phyloP scores from a whole-genome alignment of 1,140 invertebrate species.

The Neodiprion pinetum region DNA sequence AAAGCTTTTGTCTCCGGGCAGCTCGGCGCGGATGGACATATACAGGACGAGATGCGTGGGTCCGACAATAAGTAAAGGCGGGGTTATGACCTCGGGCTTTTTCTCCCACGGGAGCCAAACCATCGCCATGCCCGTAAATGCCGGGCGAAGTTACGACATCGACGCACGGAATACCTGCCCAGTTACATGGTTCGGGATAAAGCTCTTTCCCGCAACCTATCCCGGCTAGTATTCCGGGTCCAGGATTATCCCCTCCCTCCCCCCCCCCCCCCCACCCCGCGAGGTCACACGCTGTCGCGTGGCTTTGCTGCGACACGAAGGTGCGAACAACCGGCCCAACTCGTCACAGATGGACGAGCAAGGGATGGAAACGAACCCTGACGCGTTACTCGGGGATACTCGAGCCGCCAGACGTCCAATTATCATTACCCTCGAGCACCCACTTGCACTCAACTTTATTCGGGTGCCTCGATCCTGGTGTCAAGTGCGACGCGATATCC shows the following conservation, averaged over 20 bases:
- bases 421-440: background rate
- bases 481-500: no score
- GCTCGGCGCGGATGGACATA: no score
- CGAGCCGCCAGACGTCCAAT: background rate
- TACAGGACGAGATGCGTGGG: background rate
- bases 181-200: background rate
- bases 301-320: background rate
- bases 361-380: background rate
- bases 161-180: background rate
- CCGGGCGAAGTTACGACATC: background rate
- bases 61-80: background rate
- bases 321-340: background rate
- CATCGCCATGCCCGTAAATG: background rate
- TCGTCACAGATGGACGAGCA: background rate
- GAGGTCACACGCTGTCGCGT: background rate
- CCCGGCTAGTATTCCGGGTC: background rate
- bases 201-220: background rate
- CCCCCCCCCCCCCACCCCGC: background rate
- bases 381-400: background rate
- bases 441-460: background rate
- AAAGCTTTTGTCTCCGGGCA: no score
- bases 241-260: background rate
- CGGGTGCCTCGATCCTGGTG: background rate
- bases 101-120: background rate
- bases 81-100: background rate